Percentiles rank a stretch among this genome's conserved stretches.
Evolutionary conservation across 2,888 invertebrate species (phyloP).

Genomic region (Beris chalybata): DNA sequence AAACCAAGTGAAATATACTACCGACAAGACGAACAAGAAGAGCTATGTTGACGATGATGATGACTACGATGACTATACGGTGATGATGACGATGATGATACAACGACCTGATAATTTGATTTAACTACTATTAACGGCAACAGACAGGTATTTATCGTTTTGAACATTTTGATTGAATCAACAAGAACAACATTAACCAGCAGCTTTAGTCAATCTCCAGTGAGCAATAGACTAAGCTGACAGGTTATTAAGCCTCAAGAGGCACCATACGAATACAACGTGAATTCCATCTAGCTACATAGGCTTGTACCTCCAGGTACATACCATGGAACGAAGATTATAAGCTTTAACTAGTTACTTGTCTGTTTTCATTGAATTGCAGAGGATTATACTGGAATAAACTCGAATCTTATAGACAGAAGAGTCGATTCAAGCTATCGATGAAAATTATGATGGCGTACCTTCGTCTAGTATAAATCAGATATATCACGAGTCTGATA

Average conservation of each 20-base stretch:
- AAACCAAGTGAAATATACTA: conserved; percentile 27
- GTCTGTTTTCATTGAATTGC: conserved; percentile 35
- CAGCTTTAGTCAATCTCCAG: conserved; percentile 32
- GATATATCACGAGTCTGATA: no score
- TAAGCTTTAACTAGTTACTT: conserved; percentile 24
- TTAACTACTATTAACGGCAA: conserved; percentile 39
- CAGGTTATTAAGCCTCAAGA: conserved; percentile 25
- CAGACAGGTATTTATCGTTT: conserved; percentile 39
- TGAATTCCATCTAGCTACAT: no score
- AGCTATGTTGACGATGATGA: conserved; percentile 5
- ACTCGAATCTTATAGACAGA: conserved; percentile 25
- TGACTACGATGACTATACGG: conserved; percentile 45
- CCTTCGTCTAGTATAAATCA: no score
- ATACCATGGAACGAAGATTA: no score
- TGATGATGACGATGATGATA: conserved; percentile 48
- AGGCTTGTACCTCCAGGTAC: no score
- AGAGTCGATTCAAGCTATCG: conserved; percentile 27
- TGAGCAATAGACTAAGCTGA: conserved; percentile 31
- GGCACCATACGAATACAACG: conserved; percentile 9
- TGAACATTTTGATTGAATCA: conserved; percentile 39
- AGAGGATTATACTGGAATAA: conserved; percentile 25
- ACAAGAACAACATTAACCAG: conserved; percentile 30
- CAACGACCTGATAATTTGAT: conserved; percentile 52
- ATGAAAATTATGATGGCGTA: conserved; percentile 10
- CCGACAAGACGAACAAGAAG: conserved; percentile 20